Evolutionary conservation across 37 sponge, comb jelly and placozoan species (phyloP).

Genomic region (Diacarnus erythraeanus): DNA sequence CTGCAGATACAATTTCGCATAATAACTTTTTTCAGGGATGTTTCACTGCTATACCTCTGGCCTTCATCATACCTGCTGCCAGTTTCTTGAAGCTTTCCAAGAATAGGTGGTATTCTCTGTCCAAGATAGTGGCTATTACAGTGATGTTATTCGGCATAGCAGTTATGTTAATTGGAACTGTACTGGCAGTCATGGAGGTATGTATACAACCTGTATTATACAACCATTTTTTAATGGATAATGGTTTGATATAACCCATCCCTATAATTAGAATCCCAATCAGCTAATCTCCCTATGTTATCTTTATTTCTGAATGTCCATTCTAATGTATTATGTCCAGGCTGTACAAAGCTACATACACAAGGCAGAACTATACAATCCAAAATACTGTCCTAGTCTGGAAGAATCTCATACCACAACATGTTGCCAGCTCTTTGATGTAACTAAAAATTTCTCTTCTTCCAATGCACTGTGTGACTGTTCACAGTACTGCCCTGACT

Average conservation of each 20-base stretch:
- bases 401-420: background rate
- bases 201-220: too few relatives aligned
- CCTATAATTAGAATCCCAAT: too few relatives aligned
- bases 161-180: slow-evolving; percentile 67
- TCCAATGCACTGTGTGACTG: slow-evolving; percentile 39
- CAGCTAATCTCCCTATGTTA: too few relatives aligned
- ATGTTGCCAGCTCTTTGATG: slow-evolving; percentile 20
- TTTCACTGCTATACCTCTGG: slow-evolving; percentile 62
- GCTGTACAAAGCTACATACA: slow-evolving; percentile 29
- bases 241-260: too few relatives aligned
- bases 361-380: background rate
- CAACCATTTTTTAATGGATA: too few relatives aligned
- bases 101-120: slow-evolving; percentile 28
- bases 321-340: too few relatives aligned
- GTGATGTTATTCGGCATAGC: slow-evolving; percentile 57
- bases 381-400: slow-evolving; percentile 1
- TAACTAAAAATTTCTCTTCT: slow-evolving; percentile 23
- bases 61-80: slow-evolving; percentile 73
- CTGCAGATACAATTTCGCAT: too few relatives aligned
- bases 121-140: slow-evolving; percentile 24
- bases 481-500: background rate
- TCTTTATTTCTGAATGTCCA: too few relatives aligned
- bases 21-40: slow-evolving; percentile 46
- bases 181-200: slow-evolving; percentile 35
- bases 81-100: slow-evolving; percentile 54